Evolutionary conservation across 1,140 invertebrate genomes (phyloP), one percentile per base, ranked within the genome.

Genomic region (Lepidurus arcticus): DNA sequence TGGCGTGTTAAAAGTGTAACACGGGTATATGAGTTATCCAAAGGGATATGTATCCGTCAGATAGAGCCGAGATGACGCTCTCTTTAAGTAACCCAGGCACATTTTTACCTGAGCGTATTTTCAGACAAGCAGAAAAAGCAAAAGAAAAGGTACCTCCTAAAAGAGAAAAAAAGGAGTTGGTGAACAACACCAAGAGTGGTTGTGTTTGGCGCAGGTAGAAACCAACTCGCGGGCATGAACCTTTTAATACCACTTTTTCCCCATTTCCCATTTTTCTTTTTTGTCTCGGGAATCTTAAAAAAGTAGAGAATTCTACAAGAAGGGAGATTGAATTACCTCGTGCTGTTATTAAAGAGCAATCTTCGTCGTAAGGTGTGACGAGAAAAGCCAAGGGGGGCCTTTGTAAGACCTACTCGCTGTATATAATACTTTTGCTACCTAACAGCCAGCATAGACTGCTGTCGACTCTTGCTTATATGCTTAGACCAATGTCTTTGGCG

Each of bases 291-390:
- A 47, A 47, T 16, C 10, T 47, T 11, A 47, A 16, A 47, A 47
- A 11, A 47, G 16, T 10, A 65, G 21, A 65, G 53, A 21, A n/a
- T n/a, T n/a, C 16, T 13, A 65, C 21, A 65, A 9, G 53, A 65
- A 65, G 21, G 53, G 21, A 65, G 53, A 65, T 65, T 65, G 53
- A 65, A 65, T 65, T 65, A 65, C 53, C 53, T 65, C 53, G 8
- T 65, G 53, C 53, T 65, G 53, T 65, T 65, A 65, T 65, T 65
- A 65, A 65, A 65, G 53, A 65, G 53, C 53, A 65, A 65, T 65
- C 53, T 65, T 65, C 53, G 53, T 65, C 53, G 53, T 65, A 65
- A 65, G 53, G 53, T 65, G 53, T 65, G 53, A 65, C 53, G 53
- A 65, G 53, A 65, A 65, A 65, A 65, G 53, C 53, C 53, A 65